Evolutionary conservation across 2,113 vertebrate species (phyloP).

Genomic region (Protomyctophum bolini): DNA sequence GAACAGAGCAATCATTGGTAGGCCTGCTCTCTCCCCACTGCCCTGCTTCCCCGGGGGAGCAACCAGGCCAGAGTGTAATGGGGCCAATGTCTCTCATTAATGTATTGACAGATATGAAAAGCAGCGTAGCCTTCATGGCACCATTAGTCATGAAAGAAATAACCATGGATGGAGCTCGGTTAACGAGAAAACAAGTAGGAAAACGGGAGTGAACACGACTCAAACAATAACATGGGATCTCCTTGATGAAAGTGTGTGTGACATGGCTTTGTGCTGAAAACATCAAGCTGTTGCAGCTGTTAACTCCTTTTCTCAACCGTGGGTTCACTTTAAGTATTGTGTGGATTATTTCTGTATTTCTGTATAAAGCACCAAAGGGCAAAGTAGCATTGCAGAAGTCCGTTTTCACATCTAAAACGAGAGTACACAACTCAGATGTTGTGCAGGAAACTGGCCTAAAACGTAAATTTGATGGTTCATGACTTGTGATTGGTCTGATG

Average conservation of each 20-base stretch:
- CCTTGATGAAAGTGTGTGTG: background rate
- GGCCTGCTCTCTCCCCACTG: constrained; percentile 52
- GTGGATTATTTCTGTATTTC: no score
- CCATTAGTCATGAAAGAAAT: constrained; percentile 30
- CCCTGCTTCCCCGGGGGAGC: constrained; percentile 57
- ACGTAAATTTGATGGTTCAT: background rate
- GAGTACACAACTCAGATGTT: no score
- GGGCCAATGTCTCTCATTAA: constrained; percentile 74
- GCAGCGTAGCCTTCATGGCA: constrained; percentile 47
- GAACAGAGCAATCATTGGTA: constrained; percentile 69
- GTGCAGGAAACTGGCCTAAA: background rate
- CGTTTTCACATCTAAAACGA: no score
- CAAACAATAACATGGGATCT: background rate
- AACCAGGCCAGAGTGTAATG: constrained; percentile 58
- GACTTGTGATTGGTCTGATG: background rate
- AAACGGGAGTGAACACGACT: background rate
- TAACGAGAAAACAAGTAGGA: constrained; percentile 8
- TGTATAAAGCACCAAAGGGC: no score
- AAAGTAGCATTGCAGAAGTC: no score
- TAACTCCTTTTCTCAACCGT: background rate
- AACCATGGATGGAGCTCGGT: constrained; percentile 1
- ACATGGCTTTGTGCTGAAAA: background rate
- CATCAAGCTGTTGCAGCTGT: background rate
- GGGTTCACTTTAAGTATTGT: background rate
- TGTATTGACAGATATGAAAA: constrained; percentile 74